Conservation (phyloP, 2,113 vertebrate genomes). For the Butastur rufipennis region DNA sequence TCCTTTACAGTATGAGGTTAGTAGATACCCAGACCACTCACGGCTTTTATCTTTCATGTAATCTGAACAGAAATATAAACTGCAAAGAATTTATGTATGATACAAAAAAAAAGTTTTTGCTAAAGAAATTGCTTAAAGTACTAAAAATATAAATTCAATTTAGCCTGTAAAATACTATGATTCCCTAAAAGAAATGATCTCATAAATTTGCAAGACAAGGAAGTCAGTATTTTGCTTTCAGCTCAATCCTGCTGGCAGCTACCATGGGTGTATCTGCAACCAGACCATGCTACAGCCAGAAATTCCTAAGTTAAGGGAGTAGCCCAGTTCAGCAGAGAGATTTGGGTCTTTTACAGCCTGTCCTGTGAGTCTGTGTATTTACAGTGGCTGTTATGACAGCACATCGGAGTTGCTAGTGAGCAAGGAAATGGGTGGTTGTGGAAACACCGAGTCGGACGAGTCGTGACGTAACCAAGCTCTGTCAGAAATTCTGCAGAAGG, state of each 20-base stretch:
- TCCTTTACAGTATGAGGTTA: fast-evolving
- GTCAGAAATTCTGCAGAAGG: not conserved
- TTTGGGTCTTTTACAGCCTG: not conserved
- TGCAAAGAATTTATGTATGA: fast-evolving
- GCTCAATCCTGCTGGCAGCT: not conserved
- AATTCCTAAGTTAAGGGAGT: fast-evolving
- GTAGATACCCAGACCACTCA: not conserved
- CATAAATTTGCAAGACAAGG: not conserved
- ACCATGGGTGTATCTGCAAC: not conserved
- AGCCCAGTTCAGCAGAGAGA: not conserved
- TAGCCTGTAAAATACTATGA: fast-evolving
- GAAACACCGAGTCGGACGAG: not conserved
- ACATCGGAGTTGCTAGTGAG: fast-evolving
- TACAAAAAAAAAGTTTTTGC: not conserved
- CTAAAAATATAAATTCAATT: fast-evolving
- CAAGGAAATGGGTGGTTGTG: not conserved
- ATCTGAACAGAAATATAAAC: not conserved
- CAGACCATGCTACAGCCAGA: fast-evolving
- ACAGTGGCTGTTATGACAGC: not conserved
- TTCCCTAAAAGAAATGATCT: not conserved
- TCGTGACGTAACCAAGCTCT: fast-evolving
- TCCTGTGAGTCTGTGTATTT: fast-evolving
- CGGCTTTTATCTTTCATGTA: not conserved
- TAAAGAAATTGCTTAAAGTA: not conserved
- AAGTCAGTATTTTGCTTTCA: not conserved